Evolutionary conservation across 2,888 invertebrate genomes (phyloP).

Genomic region (Oscheius sp.): DNA sequence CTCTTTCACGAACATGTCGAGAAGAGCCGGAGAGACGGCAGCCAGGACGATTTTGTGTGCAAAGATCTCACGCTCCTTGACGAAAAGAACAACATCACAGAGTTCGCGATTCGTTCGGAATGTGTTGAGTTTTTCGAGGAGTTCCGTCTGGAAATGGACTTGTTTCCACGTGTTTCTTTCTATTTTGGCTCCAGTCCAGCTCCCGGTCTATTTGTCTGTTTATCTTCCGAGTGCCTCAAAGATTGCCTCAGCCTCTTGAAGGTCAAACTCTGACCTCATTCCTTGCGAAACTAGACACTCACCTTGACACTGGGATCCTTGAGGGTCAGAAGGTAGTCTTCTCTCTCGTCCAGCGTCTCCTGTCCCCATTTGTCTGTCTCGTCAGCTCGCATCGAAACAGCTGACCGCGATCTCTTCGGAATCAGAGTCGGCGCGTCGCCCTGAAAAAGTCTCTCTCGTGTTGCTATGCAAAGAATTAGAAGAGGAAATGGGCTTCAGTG

Average conservation of each 20-base stretch:
- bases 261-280: background rate
- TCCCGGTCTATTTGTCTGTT: background rate
- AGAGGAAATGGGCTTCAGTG: conserved; percentile 29
- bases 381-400: conserved; percentile 69
- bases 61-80: conserved; percentile 81
- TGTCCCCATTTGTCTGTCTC: conserved; percentile 68
- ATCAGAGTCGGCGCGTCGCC: conserved; percentile 51
- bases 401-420: conserved; percentile 61
- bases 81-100: conserved; percentile 87
- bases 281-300: conserved; percentile 16
- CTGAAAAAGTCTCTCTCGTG: conserved; percentile 34
- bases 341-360: conserved; percentile 64
- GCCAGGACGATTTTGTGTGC: conserved; percentile 78
- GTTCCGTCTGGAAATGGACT: conserved; percentile 56
- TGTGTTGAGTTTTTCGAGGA: conserved; percentile 73
- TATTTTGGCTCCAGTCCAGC: conserved; percentile 26
- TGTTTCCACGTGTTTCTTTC: conserved; percentile 6
- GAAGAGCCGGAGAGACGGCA: conserved; percentile 67
- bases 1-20: conserved; percentile 64
- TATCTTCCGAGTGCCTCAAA: conserved; percentile 13
- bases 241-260: background rate
- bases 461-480: background rate
- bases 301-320: conserved; percentile 64
- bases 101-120: conserved; percentile 82
- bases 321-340: conserved; percentile 61